A percentile compares a stretch with the other conserved stretches of the same genome.
Evolutionary conservation across 2,888 invertebrate species (phyloP).

Genomic region (Ernsta delagoae): DNA sequence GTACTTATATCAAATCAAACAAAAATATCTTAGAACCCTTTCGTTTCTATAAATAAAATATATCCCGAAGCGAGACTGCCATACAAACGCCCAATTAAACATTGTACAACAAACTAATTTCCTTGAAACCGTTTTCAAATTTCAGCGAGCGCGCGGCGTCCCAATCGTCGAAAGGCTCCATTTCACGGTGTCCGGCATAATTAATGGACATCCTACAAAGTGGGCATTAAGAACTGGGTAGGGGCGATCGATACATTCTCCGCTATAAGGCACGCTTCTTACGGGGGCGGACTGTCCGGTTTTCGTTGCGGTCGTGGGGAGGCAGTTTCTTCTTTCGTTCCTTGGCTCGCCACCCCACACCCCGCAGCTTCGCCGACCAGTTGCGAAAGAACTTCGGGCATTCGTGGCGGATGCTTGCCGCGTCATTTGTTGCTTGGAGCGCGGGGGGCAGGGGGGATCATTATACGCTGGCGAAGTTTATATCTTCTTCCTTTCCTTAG

Average conservation of each 20-base stretch:
- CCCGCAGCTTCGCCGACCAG: conserved; percentile 53
- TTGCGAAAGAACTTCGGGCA: conserved; percentile 59
- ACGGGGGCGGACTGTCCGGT: conserved; percentile 56
- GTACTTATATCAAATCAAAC: neutral
- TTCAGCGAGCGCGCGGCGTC: conserved; percentile 45
- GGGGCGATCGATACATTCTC: conserved; percentile 74
- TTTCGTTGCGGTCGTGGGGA: conserved; percentile 58
- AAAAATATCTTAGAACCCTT: conserved; percentile 2
- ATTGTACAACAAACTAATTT: conserved; percentile 50
- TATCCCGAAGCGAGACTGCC: conserved; percentile 23
- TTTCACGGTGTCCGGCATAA: conserved; percentile 68
- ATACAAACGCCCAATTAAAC: conserved; percentile 46
- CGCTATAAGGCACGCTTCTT: conserved; percentile 68
- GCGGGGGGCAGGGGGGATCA: conserved; percentile 52
- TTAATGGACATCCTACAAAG: conserved; percentile 77
- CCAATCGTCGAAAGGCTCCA: conserved; percentile 61
- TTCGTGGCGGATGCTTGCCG: conserved; percentile 53
- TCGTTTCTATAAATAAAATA: conserved; percentile 23
- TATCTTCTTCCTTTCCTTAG: conserved; percentile 68
- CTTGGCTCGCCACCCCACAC: conserved; percentile 60
- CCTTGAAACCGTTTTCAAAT: conserved; percentile 50
- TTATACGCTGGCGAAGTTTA: conserved; percentile 52
- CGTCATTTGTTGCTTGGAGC: conserved; percentile 42
- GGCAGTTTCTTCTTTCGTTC: conserved; percentile 76
- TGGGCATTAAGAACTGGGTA: conserved; percentile 75